Conservation (phyloP, 2,888 invertebrate species). For the Tyria jacobaeae region DNA sequence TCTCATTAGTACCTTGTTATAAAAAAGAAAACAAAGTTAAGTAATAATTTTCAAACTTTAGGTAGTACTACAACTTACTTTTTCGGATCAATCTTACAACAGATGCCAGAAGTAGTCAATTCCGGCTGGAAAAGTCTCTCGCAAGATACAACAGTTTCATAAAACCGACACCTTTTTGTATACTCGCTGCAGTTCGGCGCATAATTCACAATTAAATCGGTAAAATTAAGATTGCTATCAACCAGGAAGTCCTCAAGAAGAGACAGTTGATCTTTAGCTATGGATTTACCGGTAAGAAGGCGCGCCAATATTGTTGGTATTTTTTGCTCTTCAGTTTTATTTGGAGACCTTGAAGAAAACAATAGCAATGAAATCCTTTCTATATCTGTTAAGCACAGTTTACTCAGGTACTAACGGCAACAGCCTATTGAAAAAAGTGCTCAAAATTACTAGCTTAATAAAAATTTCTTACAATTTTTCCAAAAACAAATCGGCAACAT, state of each 20-base stretch:
- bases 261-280: slow-evolving; percentile 47
- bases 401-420: neutral
- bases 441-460: neutral
- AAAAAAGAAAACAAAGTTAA: no score
- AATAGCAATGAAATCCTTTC: neutral
- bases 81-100: slow-evolving; percentile 65
- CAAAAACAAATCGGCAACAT: slow-evolving; percentile 53
- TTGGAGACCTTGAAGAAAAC: slow-evolving; percentile 38
- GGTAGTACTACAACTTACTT: slow-evolving; percentile 51
- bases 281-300: slow-evolving; percentile 54
- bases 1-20: no score
- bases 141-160: slow-evolving; percentile 57
- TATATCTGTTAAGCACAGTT: neutral
- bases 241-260: slow-evolving; percentile 58
- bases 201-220: slow-evolving; percentile 54
- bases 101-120: slow-evolving; percentile 65
- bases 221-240: slow-evolving; percentile 56
- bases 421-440: neutral
- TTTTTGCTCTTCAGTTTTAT: slow-evolving; percentile 35
- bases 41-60: neutral
- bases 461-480: slow-evolving; percentile 56
- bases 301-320: slow-evolving; percentile 54
- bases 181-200: slow-evolving; percentile 60
- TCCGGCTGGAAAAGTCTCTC: slow-evolving; percentile 60
- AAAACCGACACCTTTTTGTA: slow-evolving; percentile 65